Conservation (phyloP, 1,140 invertebrate genomes). For the Drosophila obscura region DNA sequence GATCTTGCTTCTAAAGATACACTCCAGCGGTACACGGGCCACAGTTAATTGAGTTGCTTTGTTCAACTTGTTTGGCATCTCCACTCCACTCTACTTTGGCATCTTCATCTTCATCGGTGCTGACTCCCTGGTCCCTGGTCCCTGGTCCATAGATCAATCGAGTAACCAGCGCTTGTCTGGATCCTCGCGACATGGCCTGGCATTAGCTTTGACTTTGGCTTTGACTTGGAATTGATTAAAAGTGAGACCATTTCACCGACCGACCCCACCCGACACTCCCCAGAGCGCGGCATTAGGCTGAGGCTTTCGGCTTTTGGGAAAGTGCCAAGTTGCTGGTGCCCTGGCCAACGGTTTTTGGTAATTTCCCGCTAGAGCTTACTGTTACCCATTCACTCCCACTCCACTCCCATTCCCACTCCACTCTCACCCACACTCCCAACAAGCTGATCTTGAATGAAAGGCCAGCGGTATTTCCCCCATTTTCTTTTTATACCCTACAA, state of each 20-base stretch:
- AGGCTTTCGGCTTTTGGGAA: slow-evolving; percentile 25
- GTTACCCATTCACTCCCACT: slow-evolving; percentile 27
- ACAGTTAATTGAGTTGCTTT: slow-evolving; percentile 69
- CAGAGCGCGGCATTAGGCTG: too few relatives aligned
- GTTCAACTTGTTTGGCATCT: slow-evolving; percentile 16
- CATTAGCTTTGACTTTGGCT: slow-evolving; percentile 21
- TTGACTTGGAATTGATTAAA: slow-evolving; percentile 32
- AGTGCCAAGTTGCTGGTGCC: slow-evolving; percentile 11
- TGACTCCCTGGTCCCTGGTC: too few relatives aligned
- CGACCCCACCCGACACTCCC: too few relatives aligned
- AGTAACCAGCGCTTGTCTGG: slow-evolving; percentile 6
- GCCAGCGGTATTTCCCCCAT: not conserved
- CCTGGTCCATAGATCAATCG: slow-evolving; percentile 12
- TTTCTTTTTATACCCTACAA: too few relatives aligned
- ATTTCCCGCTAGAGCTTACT: slow-evolving; percentile 37
- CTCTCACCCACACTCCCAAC: slow-evolving; percentile 16
- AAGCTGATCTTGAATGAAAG: slow-evolving; percentile 41
- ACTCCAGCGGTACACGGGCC: slow-evolving; percentile 1
- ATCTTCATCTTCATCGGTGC: too few relatives aligned
- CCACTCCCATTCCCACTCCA: not conserved
- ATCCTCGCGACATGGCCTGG: slow-evolving; percentile 20
- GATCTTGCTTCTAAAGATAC: slow-evolving; percentile 15
- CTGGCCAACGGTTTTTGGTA: slow-evolving; percentile 44
- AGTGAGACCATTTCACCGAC: slow-evolving; percentile 38
- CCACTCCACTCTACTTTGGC: too few relatives aligned